These are phyloP conservation scores for Tokudaia muenninki DNA, from an alignment of 2,797 vertebrate species.

Conservation along the genomic window DNA sequence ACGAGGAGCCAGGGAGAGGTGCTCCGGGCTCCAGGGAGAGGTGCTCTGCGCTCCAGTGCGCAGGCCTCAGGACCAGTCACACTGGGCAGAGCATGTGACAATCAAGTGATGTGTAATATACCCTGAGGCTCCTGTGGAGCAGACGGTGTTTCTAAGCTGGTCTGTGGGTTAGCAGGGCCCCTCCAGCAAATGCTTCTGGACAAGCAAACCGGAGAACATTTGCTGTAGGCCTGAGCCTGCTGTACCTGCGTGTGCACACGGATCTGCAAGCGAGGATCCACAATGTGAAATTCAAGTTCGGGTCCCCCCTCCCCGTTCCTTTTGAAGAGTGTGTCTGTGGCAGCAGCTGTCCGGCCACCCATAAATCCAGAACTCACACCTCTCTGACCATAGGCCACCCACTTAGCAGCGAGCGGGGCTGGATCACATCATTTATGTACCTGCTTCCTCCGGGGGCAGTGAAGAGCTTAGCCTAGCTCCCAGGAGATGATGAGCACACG, in stretches of 20 bases:
- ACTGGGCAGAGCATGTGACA: neutral
- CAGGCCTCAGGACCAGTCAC: neutral
- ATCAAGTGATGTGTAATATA: neutral
- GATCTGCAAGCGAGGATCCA: neutral
- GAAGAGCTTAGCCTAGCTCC: neutral
- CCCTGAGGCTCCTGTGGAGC: neutral
- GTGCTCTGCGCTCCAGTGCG: too few relatives aligned
- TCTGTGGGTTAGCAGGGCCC: neutral
- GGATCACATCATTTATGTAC: accelerated
- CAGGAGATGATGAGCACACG: neutral
- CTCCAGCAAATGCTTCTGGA: neutral
- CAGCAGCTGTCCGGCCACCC: neutral
- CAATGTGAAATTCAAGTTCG: neutral
- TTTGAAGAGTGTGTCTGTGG: neutral
- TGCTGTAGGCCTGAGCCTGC: neutral
- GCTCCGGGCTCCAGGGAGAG: neutral
- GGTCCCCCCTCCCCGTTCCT: neutral
- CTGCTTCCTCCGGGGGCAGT: neutral
- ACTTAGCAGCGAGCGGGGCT: neutral
- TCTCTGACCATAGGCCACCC: neutral
- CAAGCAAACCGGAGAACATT: neutral
- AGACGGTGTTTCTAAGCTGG: neutral
- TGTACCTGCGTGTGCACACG: neutral
- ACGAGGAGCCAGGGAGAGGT: neutral
- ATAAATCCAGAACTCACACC: neutral